Evolutionary conservation across 2,113 vertebrate genomes (phyloP).

Genomic region (Synchiropus splendidus): DNA sequence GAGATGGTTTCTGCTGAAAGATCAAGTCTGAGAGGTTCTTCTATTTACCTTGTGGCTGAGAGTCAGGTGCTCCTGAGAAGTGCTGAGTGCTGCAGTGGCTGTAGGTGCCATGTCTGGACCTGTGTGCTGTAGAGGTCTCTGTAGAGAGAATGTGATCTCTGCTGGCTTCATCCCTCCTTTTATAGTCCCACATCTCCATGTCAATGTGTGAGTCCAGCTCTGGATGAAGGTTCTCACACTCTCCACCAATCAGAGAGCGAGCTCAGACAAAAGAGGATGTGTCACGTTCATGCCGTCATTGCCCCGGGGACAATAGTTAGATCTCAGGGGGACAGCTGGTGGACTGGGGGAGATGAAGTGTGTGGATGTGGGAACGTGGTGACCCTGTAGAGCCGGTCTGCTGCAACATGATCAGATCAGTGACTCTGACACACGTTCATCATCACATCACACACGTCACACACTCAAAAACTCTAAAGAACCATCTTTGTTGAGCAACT

Average conservation of each 20-base stretch:
- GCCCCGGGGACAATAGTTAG: constrained; percentile 21
- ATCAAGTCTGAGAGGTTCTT: background rate
- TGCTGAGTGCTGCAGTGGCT: constrained; percentile 26
- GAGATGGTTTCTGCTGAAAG: no score
- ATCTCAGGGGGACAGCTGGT: constrained; percentile 46
- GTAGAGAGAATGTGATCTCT: constrained; percentile 28
- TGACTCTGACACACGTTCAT: background rate
- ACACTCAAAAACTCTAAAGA: no score
- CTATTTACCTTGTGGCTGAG: constrained; percentile 46
- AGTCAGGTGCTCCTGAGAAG: constrained; percentile 38
- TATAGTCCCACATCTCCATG: constrained; percentile 54
- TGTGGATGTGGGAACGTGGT: constrained; percentile 56
- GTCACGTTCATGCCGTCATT: background rate
- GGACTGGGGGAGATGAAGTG: constrained; percentile 15
- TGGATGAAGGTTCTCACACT: constrained; percentile 50
- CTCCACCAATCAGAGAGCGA: constrained; percentile 42
- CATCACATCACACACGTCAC: background rate
- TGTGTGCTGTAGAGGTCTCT: constrained; percentile 14
- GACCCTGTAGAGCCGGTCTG: constrained; percentile 37
- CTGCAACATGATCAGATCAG: constrained; percentile 1
- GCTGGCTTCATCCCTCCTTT: constrained; percentile 38
- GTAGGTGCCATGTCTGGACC: constrained; percentile 28
- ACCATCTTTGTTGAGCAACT: no score
- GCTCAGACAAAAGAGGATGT: constrained; percentile 1
- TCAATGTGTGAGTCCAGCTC: constrained; percentile 45